Evolutionary conservation across 1,140 invertebrate genomes (phyloP), one percentile per base, ranked within the genome.

Genomic region (Trichonephila clavata): DNA sequence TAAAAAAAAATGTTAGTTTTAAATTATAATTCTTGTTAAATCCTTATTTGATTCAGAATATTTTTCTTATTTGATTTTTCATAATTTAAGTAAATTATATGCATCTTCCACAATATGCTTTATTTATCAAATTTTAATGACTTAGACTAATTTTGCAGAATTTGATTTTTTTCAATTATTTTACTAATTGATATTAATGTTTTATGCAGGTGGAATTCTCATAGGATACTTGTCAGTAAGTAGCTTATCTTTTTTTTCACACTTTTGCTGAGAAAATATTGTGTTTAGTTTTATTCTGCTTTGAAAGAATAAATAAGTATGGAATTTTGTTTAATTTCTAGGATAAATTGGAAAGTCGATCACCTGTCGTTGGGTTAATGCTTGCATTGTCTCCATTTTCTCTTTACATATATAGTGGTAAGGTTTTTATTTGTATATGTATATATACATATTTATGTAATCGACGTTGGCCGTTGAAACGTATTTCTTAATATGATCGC

Each of bases 251-350:
- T 27, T 77, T 39, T 77, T 32, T 32, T 77, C 32, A 18, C 3
- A 18, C 0, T 86, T 2, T 61, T 39, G 5, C 24, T 39, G 2
- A 39, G 32, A 39, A 39, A 39, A 3, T 3, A 4, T 39, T 39
- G 32, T 4, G 32, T 4, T 39, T 39, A 39, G 32, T 39, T 39
- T 39, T n/a, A n/a, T n/a, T n/a, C n/a, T n/a, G n/a, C n/a, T 39
- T 39, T 2, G 4, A 39, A 39, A 39, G 4, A 32, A 32, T 32
- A 32, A 32, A 39, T 95, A 68, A 94, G 96, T 95, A 97, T 60
- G 95, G 99, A 86, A 96, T 99, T 86, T 95, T 98, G 60, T 68
- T 97, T 16, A 39, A 77, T 27, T 39, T 80, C 14, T 24, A 93
- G 94, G 94, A 94, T 63, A 81, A 27, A 81, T 39, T 94, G 21